Conservation (phyloP, 2,888 invertebrate genomes). For the Megastigmus dorsalis region DNA sequence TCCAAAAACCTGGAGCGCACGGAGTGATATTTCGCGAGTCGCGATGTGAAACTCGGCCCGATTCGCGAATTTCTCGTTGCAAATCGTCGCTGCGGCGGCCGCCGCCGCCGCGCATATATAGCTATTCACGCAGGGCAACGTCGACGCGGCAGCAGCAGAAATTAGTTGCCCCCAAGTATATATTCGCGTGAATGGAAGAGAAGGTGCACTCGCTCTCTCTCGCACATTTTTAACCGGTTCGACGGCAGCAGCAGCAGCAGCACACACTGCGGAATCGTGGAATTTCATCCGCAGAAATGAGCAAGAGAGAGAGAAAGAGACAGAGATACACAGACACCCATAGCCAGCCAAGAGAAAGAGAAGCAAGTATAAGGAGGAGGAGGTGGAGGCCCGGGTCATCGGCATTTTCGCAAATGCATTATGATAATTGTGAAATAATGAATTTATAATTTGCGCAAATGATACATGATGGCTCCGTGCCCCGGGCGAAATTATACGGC, state of each 20-base stretch:
- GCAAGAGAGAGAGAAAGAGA: conserved; percentile 7
- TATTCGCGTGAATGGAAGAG: conserved; percentile 45
- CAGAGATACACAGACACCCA: too few relatives aligned
- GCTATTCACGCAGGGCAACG: too few relatives aligned
- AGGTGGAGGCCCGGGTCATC: conserved; percentile 59
- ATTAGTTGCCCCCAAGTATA: too few relatives aligned
- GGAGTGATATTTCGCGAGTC: too few relatives aligned
- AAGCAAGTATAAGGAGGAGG: neutral
- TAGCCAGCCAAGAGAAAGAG: too few relatives aligned
- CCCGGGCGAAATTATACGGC: conserved; percentile 69
- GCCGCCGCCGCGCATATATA: too few relatives aligned
- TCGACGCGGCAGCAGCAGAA: neutral
- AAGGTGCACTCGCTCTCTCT: conserved; percentile 15
- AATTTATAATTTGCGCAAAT: conserved; percentile 73
- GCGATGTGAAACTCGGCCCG: too few relatives aligned
- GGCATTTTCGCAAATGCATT: conserved; percentile 70
- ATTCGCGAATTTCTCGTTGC: too few relatives aligned
- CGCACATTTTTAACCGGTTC: conserved; percentile 50
- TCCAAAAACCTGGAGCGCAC: too few relatives aligned
- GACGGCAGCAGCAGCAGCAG: conserved; percentile 3
- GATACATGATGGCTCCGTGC: conserved; percentile 67
- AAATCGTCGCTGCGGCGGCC: too few relatives aligned
- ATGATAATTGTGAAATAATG: conserved; percentile 73
- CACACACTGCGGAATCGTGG: conserved; percentile 34
- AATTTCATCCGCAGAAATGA: conserved; percentile 16